Evolutionary conservation across 2,797 vertebrate genomes (phyloP).

Genomic region (Moxostoma hubbsi): DNA sequence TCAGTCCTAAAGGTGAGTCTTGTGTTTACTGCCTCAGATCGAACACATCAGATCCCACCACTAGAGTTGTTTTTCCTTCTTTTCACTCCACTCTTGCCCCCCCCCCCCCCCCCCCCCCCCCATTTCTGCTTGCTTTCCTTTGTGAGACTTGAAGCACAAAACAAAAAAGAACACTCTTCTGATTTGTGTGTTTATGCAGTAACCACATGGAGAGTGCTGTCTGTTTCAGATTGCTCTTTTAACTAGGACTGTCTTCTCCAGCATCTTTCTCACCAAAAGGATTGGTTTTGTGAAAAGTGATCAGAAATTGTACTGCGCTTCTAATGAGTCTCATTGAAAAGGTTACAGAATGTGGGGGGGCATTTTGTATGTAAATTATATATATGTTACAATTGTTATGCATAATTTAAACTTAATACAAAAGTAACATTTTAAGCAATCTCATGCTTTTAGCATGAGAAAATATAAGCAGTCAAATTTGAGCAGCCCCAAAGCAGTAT

Average conservation of each 20-base stretch:
- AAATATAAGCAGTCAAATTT: constrained; percentile 36
- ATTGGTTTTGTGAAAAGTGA: constrained; percentile 73
- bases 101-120: constrained; percentile 31
- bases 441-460: not conserved
- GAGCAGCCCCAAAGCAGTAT: not conserved
- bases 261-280: constrained; percentile 66
- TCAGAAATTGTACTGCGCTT: constrained; percentile 56
- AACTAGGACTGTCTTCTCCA: constrained; percentile 24
- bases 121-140: constrained; percentile 57
- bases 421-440: not conserved
- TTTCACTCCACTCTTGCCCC: not conserved
- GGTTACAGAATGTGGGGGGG: constrained; percentile 54
- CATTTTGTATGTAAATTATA: constrained; percentile 49
- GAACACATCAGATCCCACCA: constrained; percentile 67
- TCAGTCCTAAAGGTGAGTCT: constrained; percentile 29
- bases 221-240: constrained; percentile 42
- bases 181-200: constrained; percentile 27
- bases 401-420: not conserved
- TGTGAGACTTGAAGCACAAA: constrained; percentile 26
- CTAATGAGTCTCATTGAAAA: constrained; percentile 25
- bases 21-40: constrained; percentile 52
- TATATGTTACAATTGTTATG: not conserved
- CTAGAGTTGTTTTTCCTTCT: constrained; percentile 63
- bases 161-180: constrained; percentile 16
- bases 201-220: constrained; percentile 34